phyloP scores from a whole-genome alignment of 2,113 vertebrate genomes.

The Panthera tigris region DNA sequence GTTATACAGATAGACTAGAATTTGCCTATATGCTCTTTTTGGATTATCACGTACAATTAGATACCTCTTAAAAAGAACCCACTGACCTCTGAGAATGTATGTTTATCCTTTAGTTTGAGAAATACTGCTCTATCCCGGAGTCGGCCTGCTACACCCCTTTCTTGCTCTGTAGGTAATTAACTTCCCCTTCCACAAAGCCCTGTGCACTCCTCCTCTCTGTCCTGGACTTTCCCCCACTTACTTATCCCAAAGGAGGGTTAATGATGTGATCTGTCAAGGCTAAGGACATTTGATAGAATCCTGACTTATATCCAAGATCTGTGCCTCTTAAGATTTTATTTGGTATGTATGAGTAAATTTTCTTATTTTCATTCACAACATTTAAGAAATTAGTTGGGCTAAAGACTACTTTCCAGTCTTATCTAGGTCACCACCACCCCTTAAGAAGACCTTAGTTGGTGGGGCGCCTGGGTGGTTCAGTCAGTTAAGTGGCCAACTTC shows the following conservation, averaged over 20 bases:
- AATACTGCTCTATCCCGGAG: background rate
- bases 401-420: background rate
- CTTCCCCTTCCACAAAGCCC: background rate
- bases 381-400: background rate
- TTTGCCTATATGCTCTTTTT: background rate
- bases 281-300: background rate
- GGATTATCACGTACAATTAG: background rate
- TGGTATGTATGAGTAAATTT: background rate
- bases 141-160: background rate
- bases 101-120: background rate
- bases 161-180: background rate
- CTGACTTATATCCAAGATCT: background rate
- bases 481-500: no score
- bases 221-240: background rate
- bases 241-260: background rate
- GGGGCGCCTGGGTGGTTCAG: no score
- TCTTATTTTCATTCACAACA: background rate
- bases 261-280: background rate
- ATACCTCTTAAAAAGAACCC: background rate
- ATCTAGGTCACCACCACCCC: background rate
- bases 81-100: background rate
- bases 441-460: background rate
- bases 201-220: background rate
- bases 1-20: background rate
- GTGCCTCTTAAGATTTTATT: background rate